Evolutionary conservation across 2,888 invertebrate species (phyloP).

Genomic region (Linhomoeus sp.): DNA sequence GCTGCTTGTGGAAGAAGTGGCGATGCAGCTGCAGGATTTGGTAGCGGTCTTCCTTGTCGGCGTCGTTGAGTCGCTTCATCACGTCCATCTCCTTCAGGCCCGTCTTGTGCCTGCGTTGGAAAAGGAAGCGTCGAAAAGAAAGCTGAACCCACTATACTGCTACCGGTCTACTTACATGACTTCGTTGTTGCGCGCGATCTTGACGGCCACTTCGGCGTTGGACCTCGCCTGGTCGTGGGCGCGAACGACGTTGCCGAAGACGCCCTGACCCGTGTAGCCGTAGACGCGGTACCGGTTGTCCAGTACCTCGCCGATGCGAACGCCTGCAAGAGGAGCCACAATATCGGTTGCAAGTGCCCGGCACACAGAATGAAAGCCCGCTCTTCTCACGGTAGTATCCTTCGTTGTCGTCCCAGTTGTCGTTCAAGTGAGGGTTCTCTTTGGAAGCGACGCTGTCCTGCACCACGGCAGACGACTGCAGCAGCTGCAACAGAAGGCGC

Average conservation of each 20-base stretch:
- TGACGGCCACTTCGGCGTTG: conserved; percentile 77
- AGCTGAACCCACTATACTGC: not conserved
- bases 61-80: conserved; percentile 77
- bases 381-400: conserved; percentile 63
- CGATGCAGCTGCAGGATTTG: conserved; percentile 82
- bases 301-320: conserved; percentile 76
- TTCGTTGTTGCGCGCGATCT: conserved; percentile 96
- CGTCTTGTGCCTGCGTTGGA: conserved; percentile 68
- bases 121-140: conserved; percentile 6
- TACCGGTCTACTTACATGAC: conserved; percentile 66
- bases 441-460: conserved; percentile 35
- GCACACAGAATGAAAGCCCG: no score
- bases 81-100: conserved; percentile 88
- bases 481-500: conserved; percentile 1
- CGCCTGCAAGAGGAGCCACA: conserved; percentile 34
- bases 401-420: conserved; percentile 99
- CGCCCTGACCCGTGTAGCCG: conserved; percentile 94
- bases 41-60: conserved; percentile 87
- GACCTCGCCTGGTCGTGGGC: conserved; percentile 65
- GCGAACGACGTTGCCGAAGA: conserved; percentile 88
- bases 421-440: conserved; percentile 50
- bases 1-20: conserved; percentile 93
- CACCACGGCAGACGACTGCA: conserved; percentile 7
- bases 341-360: no score
- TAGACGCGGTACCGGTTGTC: conserved; percentile 81